Conservation (phyloP, 2,797 vertebrate genomes). For the Sebastolobus altivelis region DNA sequence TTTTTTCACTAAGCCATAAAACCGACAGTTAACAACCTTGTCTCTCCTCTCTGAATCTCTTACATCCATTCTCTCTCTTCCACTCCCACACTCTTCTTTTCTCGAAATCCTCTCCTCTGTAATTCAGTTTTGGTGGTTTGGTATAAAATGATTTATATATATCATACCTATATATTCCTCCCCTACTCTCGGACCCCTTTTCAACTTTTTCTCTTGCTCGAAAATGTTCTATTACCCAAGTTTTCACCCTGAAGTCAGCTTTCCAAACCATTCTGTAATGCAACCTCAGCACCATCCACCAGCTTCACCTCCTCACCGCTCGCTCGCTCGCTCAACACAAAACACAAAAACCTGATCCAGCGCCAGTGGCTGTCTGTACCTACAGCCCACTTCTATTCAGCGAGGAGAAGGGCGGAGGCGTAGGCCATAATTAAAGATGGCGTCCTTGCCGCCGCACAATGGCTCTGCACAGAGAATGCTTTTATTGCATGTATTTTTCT, state of each 20-base stretch:
- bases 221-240: conserved; percentile 16
- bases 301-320: conserved; percentile 48
- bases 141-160: background rate
- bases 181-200: background rate
- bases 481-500: conserved; percentile 83
- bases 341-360: conserved; percentile 69
- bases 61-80: conserved; percentile 31
- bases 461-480: conserved; percentile 74
- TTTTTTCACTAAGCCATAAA: conserved; percentile 53
- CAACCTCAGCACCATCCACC: conserved; percentile 48
- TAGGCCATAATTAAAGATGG: conserved; percentile 86
- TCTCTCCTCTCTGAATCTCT: conserved; percentile 43
- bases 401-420: conserved; percentile 76
- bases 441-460: conserved; percentile 79
- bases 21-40: conserved; percentile 56
- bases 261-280: conserved; percentile 20
- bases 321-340: conserved; percentile 45
- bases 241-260: conserved; percentile 14
- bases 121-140: background rate
- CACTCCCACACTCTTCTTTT: conserved; percentile 27
- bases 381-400: conserved; percentile 83
- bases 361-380: conserved; percentile 74
- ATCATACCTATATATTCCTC: background rate
- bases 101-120: conserved; percentile 2
- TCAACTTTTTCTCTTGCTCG: background rate